Percentiles rank a stretch among this genome's conserved stretches.
Evolutionary conservation across 2,888 invertebrate species (phyloP).

Genomic region (Listrodromus nycthemerus): DNA sequence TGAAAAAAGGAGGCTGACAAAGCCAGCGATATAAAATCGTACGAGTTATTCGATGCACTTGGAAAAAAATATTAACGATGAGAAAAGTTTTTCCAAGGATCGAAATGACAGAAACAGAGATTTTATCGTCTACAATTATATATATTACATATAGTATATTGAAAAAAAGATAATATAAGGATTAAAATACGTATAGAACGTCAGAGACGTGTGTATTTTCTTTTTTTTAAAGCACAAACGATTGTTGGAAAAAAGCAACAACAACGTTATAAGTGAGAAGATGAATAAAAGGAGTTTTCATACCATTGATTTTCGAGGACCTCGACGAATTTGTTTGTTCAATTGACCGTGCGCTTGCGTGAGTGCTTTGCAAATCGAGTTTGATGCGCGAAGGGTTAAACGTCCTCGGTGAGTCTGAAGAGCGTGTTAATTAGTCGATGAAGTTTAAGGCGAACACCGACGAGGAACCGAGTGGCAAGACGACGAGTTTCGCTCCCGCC

Average conservation of each 20-base stretch:
- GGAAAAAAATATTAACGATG: slow-evolving; percentile 10
- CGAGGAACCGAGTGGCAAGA: slow-evolving; percentile 66
- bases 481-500: slow-evolving; percentile 71
- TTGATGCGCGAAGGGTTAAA: not conserved
- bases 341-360: not conserved
- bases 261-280: slow-evolving; percentile 39
- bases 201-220: not conserved
- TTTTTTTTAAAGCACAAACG: slow-evolving; percentile 26
- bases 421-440: slow-evolving; percentile 78
- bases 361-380: slow-evolving; percentile 8
- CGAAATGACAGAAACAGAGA: slow-evolving; percentile 38
- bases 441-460: slow-evolving; percentile 70
- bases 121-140: slow-evolving; percentile 61
- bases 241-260: slow-evolving; percentile 36
- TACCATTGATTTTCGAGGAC: slow-evolving; percentile 55
- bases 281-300: slow-evolving; percentile 63
- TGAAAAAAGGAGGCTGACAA: not conserved
- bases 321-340: slow-evolving; percentile 22
- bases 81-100: slow-evolving; percentile 15
- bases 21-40: slow-evolving; percentile 15
- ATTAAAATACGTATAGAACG: slow-evolving; percentile 58
- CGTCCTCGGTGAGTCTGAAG: slow-evolving; percentile 9
- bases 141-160: slow-evolving; percentile 53
- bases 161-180: slow-evolving; percentile 58
- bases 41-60: slow-evolving; percentile 22